Conservation (phyloP, 1,140 invertebrate species). For the Cepaea nemoralis region DNA sequence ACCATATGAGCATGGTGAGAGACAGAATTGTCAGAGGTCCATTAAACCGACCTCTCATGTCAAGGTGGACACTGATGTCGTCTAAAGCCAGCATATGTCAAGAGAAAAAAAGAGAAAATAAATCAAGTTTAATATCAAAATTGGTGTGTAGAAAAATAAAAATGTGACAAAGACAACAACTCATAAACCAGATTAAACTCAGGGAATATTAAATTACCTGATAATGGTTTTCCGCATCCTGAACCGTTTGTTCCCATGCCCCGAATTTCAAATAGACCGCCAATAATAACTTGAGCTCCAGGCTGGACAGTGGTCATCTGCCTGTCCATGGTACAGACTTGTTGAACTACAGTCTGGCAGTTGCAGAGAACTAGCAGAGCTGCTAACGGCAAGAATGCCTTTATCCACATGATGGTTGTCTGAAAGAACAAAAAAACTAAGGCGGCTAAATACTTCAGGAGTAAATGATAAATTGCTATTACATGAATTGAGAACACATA, state of each 20-base stretch:
- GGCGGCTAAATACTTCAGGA: not conserved
- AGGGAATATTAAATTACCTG: conserved; percentile 15
- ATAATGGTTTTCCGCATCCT: conserved; percentile 15
- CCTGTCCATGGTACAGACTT: conserved; percentile 5
- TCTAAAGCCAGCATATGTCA: too few species aligned
- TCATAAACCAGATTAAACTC: not conserved
- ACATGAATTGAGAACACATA: not conserved
- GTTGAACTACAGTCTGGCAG: conserved; percentile 4
- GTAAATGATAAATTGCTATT: not conserved
- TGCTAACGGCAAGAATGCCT: not conserved
- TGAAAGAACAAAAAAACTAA: too few species aligned
- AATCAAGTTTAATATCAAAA: too few species aligned
- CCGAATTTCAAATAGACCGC: conserved; percentile 27
- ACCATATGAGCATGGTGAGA: too few species aligned
- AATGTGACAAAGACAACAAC: too few species aligned
- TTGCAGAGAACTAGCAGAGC: not conserved
- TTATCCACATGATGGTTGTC: not conserved
- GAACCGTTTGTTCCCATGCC: not conserved
- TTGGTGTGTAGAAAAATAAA: too few species aligned
- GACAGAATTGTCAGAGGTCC: too few species aligned
- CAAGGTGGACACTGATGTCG: too few species aligned
- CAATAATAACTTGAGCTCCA: conserved; percentile 19
- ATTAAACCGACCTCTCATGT: too few species aligned
- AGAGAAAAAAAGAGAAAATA: too few species aligned
- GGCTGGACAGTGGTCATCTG: not conserved